Evolutionary conservation across 2,797 vertebrate species (phyloP).

Genomic region (Sebastes hubbsi): DNA sequence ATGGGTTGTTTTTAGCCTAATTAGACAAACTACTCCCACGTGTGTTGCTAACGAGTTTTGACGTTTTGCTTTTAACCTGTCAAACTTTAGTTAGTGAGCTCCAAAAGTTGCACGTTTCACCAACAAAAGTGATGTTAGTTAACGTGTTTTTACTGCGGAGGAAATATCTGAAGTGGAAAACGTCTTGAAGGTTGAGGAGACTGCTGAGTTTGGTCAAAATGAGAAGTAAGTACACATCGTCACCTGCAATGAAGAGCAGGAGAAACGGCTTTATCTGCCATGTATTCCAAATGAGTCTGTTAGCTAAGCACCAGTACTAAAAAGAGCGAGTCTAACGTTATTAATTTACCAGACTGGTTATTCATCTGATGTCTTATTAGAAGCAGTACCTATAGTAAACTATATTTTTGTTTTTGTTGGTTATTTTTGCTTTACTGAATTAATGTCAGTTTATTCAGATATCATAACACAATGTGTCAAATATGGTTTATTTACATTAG

Average conservation of each 20-base stretch:
- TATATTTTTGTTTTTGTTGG: background rate
- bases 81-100: too few species aligned
- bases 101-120: background rate
- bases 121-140: background rate
- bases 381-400: background rate
- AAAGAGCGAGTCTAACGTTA: background rate
- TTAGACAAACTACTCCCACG: background rate
- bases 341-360: background rate
- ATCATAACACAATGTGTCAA: background rate
- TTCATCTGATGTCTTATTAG: background rate
- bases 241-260: background rate
- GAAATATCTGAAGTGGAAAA: background rate
- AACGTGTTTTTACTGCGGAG: background rate
- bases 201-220: too few species aligned
- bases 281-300: too few species aligned
- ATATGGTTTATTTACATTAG: background rate
- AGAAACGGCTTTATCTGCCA: background rate
- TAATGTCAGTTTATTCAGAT: background rate
- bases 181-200: background rate
- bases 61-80: background rate
- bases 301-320: background rate
- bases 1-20: background rate
- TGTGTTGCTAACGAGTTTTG: background rate
- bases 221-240: background rate
- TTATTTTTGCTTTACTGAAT: background rate